Evolutionary conservation across 2,797 vertebrate species (phyloP), one percentile per base, ranked within the genome.

Genomic region (Choloepus didactylus): DNA sequence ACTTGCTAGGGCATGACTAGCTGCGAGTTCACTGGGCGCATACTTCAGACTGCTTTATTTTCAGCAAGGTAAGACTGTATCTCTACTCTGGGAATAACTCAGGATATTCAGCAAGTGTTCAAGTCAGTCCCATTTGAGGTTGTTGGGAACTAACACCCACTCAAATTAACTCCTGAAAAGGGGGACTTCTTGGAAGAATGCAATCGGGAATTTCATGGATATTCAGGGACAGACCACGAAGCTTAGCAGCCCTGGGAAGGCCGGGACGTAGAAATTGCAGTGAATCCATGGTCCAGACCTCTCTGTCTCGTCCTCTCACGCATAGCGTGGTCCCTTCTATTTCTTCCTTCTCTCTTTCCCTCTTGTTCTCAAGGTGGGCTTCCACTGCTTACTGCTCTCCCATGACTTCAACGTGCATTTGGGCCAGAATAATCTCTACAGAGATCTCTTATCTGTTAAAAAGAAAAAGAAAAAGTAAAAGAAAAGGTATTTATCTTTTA

Each of bases 31-130:
- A 64, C 35, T 2, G 62, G 35, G 82, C 51, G 6, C 64, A 10
- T n/a, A 51, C 81, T 84, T 76, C 90, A 62, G 83, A 69, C 19
- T 38, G 69, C 66, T 93, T 76, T 54, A 46, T 49, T 90, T 93
- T 92, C 79, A 80, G 27, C 54, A 92, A 92, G 92, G 97, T 96
- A 97, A 97, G 95, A 14, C 46, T n/a, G 38, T 18, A 44, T 12
- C 51, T 93, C 62, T 46, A 5, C 44, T 66, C 5, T 54, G 60
- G 46, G 49, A 62, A 64, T 81, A 79, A 87, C 9, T 1, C 19
- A 77, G 49, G 41, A 7, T 73, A 12, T 82, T 88, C 62, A 19
- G 1, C 29, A 41, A 29, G 66, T 67, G 56, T n/a, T 46, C 44
- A 70, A 73, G 31, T 25, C 16, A 41, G 21, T 29, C 14, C 46